Base-by-base conservation (phyloP, 2,113 vertebrate species). In the Argyrosomus japonicus region DNA sequence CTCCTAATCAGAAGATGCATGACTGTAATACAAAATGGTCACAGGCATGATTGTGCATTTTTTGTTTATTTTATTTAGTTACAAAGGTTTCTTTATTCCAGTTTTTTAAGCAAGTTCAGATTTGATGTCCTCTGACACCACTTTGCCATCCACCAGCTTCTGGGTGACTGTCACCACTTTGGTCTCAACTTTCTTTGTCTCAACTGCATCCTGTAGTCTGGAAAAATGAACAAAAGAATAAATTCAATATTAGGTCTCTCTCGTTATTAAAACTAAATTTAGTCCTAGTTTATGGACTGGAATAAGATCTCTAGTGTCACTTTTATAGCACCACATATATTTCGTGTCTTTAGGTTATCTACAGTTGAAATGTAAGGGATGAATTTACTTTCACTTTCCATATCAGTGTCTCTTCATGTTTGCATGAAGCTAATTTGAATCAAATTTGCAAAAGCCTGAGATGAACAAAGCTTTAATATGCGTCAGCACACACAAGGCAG, bases 81-180 rank as follows among this genome's bases (percentile, higher is more conserved):
- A 2, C 50, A 68, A 8, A 48, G 29, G n/a, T 5, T 21, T 21
- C 36, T 68, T 54, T 63, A 51, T 43, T 36, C 19, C 13, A 12
- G 17, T 14, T 47, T 60, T 70, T 75, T 75, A 70, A 5, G 1
- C 0, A n/a, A 3, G 8, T 51, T 81, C 19, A 70, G 86, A 75
- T 63, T 92, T 47, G 45, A 93, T 7, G 1, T 88, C 78, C 25
- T 93, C 89, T 43, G 92, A 88, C 79, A 94, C 92, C 58, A 94
- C 14, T 86, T 91, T 93, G 19, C 93, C 91, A 2, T 94, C 87
- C 74, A 93, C 91, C 58, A 94, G 18, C 8, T 87, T 93, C 85
- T 94, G 90, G 77, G 84, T 92, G 81, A 93, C 25, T 0, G 89
- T 93, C 75, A 93, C 68, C 58, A 93, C 85, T 81, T 91, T 81